A percentile compares a stretch with the other conserved stretches of the same genome.
Evolutionary conservation across 2,113 vertebrate species (phyloP).

Genomic region (Oreochromis spilurus): DNA sequence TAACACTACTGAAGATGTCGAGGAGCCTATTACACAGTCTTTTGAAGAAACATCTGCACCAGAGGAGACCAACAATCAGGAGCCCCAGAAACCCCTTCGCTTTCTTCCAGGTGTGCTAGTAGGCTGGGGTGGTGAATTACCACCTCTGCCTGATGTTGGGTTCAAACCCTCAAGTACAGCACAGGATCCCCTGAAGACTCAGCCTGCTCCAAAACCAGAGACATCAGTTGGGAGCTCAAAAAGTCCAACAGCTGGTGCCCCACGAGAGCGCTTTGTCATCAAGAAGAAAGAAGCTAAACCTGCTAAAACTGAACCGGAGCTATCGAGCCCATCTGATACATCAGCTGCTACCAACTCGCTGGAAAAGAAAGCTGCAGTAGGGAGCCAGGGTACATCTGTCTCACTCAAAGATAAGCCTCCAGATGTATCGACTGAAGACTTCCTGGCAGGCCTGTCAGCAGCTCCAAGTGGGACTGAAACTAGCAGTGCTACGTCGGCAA

Average conservation of each 20-base stretch:
- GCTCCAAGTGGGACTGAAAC: conserved; percentile 72
- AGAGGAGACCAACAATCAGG: conserved; percentile 75
- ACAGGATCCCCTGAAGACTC: conserved; percentile 78
- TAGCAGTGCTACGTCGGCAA: conserved; percentile 33
- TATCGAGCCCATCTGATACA: conserved; percentile 39
- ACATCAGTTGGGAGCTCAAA: conserved; percentile 62
- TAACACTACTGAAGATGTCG: conserved; percentile 61
- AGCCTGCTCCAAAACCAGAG: conserved; percentile 46
- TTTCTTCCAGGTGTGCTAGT: conserved; percentile 95
- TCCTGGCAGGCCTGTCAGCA: conserved; percentile 80
- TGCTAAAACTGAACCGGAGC: conserved; percentile 47
- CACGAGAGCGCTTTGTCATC: conserved; percentile 72
- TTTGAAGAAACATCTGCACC: conserved; percentile 61
- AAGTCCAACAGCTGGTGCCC: conserved; percentile 59
- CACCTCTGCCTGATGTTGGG: conserved; percentile 80
- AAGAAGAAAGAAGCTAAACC: conserved; percentile 73
- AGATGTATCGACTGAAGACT: conserved; percentile 90
- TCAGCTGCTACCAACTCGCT: conserved; percentile 29
- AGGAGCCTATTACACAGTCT: conserved; percentile 56
- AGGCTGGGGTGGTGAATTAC: conserved; percentile 84
- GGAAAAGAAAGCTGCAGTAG: conserved; percentile 34
- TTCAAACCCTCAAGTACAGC: conserved; percentile 74
- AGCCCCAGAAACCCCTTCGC: conserved; percentile 83
- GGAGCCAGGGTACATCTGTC: conserved; percentile 42
- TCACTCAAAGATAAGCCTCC: conserved; percentile 91